phyloP scores from a whole-genome alignment of 1,140 invertebrate genomes.

The Steinernema feltiae region DNA sequence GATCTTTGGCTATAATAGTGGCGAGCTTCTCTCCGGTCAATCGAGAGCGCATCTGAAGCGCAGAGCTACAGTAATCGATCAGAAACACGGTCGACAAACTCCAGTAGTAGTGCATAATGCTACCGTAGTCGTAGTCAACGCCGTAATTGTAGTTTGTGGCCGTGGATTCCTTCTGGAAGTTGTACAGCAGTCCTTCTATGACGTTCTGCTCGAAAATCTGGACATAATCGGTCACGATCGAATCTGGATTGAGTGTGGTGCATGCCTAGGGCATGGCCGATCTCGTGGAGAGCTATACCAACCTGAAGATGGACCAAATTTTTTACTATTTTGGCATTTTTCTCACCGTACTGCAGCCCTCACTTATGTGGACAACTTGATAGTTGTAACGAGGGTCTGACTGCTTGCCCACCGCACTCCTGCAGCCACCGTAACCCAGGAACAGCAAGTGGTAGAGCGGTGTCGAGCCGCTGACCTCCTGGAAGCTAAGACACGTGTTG shows the following conservation, averaged over 20 bases:
- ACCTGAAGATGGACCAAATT: slow-evolving; percentile 19
- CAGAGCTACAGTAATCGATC: not conserved
- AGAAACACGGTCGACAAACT: not conserved
- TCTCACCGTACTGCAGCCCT: not conserved
- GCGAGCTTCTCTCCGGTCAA: not conserved
- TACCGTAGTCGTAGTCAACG: slow-evolving; percentile 32
- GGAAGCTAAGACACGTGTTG: not conserved
- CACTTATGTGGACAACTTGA: not conserved
- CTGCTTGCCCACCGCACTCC: not conserved
- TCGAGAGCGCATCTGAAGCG: not conserved
- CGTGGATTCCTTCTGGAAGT: slow-evolving; percentile 23
- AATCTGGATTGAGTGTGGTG: slow-evolving; percentile 48
- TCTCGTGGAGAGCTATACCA: slow-evolving; percentile 54
- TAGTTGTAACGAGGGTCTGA: not conserved
- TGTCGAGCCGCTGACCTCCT: not conserved
- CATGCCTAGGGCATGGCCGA: slow-evolving; percentile 59
- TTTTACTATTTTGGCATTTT: not conserved
- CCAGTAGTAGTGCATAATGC: slow-evolving; percentile 34
- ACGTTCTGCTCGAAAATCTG: slow-evolving; percentile 22
- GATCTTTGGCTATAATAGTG: not conserved
- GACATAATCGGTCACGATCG: slow-evolving; percentile 46
- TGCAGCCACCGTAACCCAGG: not conserved
- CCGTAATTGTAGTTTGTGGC: slow-evolving; percentile 22
- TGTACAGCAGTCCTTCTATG: slow-evolving; percentile 21
- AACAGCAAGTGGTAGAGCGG: not conserved